Percentiles rank a stretch among this genome's conserved stretches.
phyloP scores from a whole-genome alignment of 2,888 invertebrate species.

The Plebejus argus region DNA sequence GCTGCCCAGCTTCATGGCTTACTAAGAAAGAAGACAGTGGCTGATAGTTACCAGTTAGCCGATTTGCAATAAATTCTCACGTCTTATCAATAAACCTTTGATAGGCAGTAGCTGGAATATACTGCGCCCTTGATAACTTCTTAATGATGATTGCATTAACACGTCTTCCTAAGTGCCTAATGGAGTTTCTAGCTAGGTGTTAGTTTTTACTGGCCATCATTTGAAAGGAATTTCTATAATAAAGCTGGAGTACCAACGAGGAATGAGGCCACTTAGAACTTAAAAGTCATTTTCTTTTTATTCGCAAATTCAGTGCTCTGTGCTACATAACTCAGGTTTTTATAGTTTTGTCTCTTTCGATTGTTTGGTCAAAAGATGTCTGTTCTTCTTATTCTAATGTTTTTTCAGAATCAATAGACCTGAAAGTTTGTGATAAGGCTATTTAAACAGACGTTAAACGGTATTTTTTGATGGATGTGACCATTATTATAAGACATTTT shows the following conservation, averaged over 20 bases:
- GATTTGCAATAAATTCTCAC: background rate
- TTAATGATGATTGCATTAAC: conserved; percentile 2
- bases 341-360: background rate
- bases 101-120: background rate
- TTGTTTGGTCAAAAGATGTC: background rate
- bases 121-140: background rate
- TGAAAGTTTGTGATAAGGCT: background rate
- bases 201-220: conserved; percentile 5
- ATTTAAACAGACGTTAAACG: background rate
- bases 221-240: conserved; percentile 1
- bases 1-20: too few relatives aligned
- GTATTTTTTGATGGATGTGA: too few relatives aligned
- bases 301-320: background rate
- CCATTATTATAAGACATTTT: too few relatives aligned
- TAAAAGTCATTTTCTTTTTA: background rate
- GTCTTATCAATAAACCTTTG: background rate
- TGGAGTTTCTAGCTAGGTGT: background rate
- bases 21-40: background rate
- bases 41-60: background rate
- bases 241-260: background rate
- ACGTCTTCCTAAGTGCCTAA: background rate
- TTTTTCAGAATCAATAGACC: background rate
- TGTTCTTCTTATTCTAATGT: background rate
- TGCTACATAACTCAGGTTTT: too few relatives aligned
- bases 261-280: background rate